Conservation (phyloP, 2,113 vertebrate genomes). For the Protobothrops flavoviridis region DNA sequence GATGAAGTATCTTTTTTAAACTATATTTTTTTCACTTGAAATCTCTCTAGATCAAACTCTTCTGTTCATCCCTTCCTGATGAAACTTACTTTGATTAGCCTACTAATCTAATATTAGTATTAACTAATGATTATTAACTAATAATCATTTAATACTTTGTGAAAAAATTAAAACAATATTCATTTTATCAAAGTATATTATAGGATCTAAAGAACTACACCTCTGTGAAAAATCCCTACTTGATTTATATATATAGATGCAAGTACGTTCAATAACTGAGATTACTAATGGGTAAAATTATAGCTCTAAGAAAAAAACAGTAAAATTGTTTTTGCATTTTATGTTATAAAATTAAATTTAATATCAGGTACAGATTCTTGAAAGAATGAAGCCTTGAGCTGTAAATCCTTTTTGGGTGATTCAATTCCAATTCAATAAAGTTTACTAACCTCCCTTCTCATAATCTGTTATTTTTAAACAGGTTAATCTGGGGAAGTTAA, state of each 20-base stretch:
- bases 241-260: background rate
- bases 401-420: constrained; percentile 50
- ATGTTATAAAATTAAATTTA: constrained; percentile 47
- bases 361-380: constrained; percentile 32
- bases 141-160: background rate
- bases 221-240: background rate
- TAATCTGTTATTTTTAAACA: constrained; percentile 49
- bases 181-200: background rate
- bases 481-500: constrained; percentile 60
- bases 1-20: background rate
- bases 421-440: constrained; percentile 42
- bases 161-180: background rate
- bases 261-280: background rate
- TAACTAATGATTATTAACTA: background rate
- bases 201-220: background rate
- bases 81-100: background rate
- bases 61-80: background rate
- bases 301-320: background rate
- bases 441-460: constrained; percentile 58
- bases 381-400: constrained; percentile 42
- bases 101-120: background rate
- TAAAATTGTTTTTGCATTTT: constrained; percentile 32
- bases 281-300: background rate
- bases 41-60: background rate
- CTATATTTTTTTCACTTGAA: background rate